Evolutionary conservation across 2,888 invertebrate genomes (phyloP).

Genomic region (Deilephila elpenor): DNA sequence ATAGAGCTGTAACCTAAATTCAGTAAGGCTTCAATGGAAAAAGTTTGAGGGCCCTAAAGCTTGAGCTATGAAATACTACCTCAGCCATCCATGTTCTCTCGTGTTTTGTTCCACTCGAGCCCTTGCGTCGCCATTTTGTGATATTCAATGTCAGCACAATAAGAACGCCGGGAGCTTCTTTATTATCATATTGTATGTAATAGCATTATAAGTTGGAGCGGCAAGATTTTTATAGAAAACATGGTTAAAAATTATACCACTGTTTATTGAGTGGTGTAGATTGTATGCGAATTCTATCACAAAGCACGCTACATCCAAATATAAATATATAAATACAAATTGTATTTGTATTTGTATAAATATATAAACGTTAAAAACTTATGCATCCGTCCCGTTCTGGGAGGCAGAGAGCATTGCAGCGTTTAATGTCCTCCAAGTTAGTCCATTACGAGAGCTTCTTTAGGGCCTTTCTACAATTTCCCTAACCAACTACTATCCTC

Average conservation of each 20-base stretch:
- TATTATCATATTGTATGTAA: constrained; percentile 60
- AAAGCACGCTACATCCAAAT: too few relatives aligned
- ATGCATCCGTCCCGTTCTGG: too few relatives aligned
- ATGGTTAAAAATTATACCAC: constrained; percentile 30
- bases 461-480: too few relatives aligned
- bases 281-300: too few relatives aligned
- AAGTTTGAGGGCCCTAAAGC: constrained; percentile 41
- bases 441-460: too few relatives aligned
- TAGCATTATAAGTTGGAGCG: constrained; percentile 49
- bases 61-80: constrained; percentile 59
- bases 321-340: too few relatives aligned
- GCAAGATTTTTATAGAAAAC: constrained; percentile 40
- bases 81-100: constrained; percentile 53
- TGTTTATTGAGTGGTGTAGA: neutral
- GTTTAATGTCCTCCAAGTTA: too few relatives aligned
- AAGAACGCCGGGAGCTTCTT: constrained; percentile 56
- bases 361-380: too few relatives aligned
- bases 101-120: constrained; percentile 56
- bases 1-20: neutral
- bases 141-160: constrained; percentile 64
- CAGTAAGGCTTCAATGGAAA: neutral
- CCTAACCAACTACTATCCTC: too few relatives aligned
- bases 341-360: too few relatives aligned
- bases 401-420: too few relatives aligned
- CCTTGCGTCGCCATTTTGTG: constrained; percentile 54